phyloP scores from a whole-genome alignment of 2,888 invertebrate genomes.

The Brachyptera risi region DNA sequence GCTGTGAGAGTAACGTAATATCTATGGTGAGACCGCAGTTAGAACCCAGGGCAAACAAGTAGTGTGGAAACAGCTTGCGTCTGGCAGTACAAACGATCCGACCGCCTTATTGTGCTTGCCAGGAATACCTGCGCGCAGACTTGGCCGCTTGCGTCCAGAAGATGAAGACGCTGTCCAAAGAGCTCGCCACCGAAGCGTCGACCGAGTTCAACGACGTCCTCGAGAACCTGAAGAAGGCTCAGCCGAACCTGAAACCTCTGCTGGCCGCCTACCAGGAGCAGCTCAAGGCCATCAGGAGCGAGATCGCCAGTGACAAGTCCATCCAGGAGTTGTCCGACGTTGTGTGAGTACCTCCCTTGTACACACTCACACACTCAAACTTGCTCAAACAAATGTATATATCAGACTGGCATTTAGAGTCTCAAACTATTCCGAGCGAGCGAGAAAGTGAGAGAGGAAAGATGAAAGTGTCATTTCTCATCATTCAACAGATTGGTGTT shows the following conservation, averaged over 20 bases:
- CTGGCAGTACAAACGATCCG: too few relatives aligned
- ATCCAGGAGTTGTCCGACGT: conserved; percentile 59
- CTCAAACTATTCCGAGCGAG: too few relatives aligned
- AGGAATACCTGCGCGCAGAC: too few relatives aligned
- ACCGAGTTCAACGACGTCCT: conserved; percentile 49
- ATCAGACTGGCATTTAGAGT: too few relatives aligned
- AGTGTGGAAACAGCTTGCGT: too few relatives aligned
- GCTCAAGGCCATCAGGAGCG: conserved; percentile 61
- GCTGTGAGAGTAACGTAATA: too few relatives aligned
- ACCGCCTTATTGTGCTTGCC: too few relatives aligned
- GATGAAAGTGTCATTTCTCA: too few relatives aligned
- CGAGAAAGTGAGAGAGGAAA: too few relatives aligned
- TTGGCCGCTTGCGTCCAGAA: conserved; percentile 37
- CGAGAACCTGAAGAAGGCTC: conserved; percentile 51
- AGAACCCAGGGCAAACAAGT: neutral
- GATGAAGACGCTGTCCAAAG: conserved; percentile 45
- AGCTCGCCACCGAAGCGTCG: conserved; percentile 47
- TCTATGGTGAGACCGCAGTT: neutral
- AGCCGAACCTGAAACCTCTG: conserved; percentile 57
- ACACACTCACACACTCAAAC: too few relatives aligned
- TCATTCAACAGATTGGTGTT: too few relatives aligned
- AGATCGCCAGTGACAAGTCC: conserved; percentile 65
- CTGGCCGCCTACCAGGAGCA: conserved; percentile 61
- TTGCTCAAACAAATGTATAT: too few relatives aligned
- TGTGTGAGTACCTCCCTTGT: conserved; percentile 55